Base-by-base conservation (phyloP, 2,113 vertebrate species). In the Ibidorhyncha struthersii region DNA sequence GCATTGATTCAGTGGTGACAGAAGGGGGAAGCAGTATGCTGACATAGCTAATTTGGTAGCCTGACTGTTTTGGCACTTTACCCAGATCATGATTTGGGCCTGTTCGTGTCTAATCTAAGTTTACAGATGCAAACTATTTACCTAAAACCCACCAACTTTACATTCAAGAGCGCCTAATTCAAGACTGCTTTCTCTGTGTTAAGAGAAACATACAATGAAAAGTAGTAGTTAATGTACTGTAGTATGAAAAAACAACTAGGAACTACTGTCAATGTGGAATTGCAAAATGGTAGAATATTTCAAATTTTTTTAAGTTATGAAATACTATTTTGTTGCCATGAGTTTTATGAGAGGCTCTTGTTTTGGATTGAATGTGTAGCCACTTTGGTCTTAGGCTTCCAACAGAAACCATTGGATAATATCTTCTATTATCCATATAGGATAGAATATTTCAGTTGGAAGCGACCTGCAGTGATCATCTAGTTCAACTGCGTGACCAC, bases 11-110 rank as follows among this genome's bases (percentile, higher is more conserved):
- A 83, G 49, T 70, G 67, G 62, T 87, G 86, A 72, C 77, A 90
- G 86, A 58, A 95, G 89, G 32, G 77, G 79, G 69, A 89, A 87
- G 86, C 81, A 80, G 71, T 77, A 21, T 82, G 78, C 94, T 96
- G 95, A 93, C 81, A 32, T 32, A 62, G 81, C 89, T 91, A 3
- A 61, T 95, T 82, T 82, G 77, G 26, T 91, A 79, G 81, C 71
- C 66, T 87, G 62, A 38, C 49, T 93, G 62, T 82, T 89, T 9
- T 87, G 93, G 91, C 73, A 34, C 18, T 80, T 93, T 4, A 84
- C 78, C 59, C 72, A 65, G 52, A 58, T 79, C 34, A 69, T 52
- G 72, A 72, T 90, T 80, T 77, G 61, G 63, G 61, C 49, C 43
- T 93, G 49, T 92, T 91, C 12, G 1, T 59, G 53, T 86, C 45